A percentile compares a stretch with the other conserved stretches of the same genome.
Conservation (phyloP, 2,113 vertebrate genomes). For the Tupaia chinensis region DNA sequence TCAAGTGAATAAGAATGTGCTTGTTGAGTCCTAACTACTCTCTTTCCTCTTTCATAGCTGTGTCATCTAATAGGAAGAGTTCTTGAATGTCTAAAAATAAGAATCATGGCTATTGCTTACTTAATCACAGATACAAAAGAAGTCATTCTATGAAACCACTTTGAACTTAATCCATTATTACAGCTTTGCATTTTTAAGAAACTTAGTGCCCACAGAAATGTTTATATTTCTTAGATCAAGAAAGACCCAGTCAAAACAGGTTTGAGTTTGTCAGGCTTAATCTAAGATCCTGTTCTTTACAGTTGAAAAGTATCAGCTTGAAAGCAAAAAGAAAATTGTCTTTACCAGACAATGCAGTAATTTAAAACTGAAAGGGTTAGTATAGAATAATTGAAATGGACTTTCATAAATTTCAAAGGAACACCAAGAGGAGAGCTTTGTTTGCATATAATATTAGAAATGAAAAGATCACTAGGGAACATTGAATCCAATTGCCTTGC, state of each 20-base stretch:
- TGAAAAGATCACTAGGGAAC: background rate
- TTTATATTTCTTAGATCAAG: background rate
- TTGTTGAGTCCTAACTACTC: background rate
- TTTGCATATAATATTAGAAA: conserved; percentile 19
- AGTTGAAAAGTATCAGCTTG: background rate
- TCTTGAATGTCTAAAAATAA: background rate
- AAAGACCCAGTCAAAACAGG: conserved; percentile 5
- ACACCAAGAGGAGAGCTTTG: conserved; percentile 31
- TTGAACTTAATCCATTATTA: conserved; percentile 1
- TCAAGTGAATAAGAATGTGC: background rate
- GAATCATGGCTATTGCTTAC: background rate
- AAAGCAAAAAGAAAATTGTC: background rate
- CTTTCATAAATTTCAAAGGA: background rate
- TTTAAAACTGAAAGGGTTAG: background rate
- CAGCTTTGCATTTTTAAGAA: conserved; percentile 25
- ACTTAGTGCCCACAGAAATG: background rate
- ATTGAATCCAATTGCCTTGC: background rate
- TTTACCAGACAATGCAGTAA: background rate
- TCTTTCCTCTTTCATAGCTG: background rate
- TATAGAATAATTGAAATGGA: background rate
- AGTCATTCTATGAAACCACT: background rate
- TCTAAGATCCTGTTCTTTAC: background rate
- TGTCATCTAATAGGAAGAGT: background rate
- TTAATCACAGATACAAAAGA: background rate
- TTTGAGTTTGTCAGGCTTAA: conserved; percentile 34